These are phyloP conservation scores for Argyrosomus japonicus DNA, from an alignment of 2,113 vertebrate species.

Conservation along the genomic window DNA sequence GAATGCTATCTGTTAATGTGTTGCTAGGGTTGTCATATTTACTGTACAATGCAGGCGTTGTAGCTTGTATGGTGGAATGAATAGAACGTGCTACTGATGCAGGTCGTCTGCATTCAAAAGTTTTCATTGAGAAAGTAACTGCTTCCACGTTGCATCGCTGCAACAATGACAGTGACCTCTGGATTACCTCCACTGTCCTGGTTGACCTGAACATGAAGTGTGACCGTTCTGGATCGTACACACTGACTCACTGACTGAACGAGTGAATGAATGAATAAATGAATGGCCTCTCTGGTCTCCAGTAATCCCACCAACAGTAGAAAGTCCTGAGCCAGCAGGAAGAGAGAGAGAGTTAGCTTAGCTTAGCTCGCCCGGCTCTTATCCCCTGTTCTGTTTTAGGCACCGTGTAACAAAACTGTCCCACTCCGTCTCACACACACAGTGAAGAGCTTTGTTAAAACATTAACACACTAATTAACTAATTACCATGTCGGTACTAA, in stretches of 20 bases:
- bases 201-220: constrained; percentile 50
- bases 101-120: too few relatives aligned
- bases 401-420: neutral
- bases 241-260: constrained; percentile 44
- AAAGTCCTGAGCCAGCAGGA: constrained; percentile 76
- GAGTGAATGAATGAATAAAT: constrained; percentile 47
- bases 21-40: neutral
- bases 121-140: neutral
- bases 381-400: neutral
- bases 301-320: constrained; percentile 73
- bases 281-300: constrained; percentile 58
- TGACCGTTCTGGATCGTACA: constrained; percentile 66
- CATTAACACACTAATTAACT: neutral
- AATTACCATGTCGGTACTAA: neutral
- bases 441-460: constrained; percentile 1
- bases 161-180: constrained; percentile 29
- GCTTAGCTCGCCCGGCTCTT: constrained; percentile 36
- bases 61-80: neutral
- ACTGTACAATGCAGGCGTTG: too few relatives aligned
- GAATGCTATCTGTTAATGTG: neutral
- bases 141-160: neutral
- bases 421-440: neutral
- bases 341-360: constrained; percentile 51
- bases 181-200: constrained; percentile 37
- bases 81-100: neutral